phyloP scores from a whole-genome alignment of 2,888 invertebrate species.

The Celastrina argiolus region DNA sequence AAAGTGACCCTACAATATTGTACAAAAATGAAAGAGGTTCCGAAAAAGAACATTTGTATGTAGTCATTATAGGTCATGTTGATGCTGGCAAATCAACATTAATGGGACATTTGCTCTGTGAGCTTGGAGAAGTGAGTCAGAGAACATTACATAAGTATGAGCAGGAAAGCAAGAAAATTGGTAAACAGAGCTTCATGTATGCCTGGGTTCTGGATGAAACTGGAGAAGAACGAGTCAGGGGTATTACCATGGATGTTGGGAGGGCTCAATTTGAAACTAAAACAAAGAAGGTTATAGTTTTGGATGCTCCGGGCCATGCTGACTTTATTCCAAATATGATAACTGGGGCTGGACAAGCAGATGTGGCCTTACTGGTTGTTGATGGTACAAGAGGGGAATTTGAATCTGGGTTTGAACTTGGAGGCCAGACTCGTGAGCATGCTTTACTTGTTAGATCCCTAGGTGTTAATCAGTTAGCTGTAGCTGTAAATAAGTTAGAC shows the following conservation, averaged over 20 bases:
- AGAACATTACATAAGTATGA: constrained; percentile 97
- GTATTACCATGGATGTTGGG: constrained; percentile 99
- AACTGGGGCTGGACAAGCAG: constrained; percentile 98
- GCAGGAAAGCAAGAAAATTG: constrained; percentile 96
- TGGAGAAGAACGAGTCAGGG: constrained; percentile 96
- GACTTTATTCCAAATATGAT: constrained; percentile 99
- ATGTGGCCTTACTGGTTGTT: constrained; percentile 96
- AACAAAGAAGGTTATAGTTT: constrained; percentile 86
- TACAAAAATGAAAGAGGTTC: constrained; percentile 86
- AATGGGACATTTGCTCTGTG: constrained; percentile 96
- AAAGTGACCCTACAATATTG: constrained; percentile 77
- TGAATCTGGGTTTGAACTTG: constrained; percentile 98
- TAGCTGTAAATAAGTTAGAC: constrained; percentile 98
- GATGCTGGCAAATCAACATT: constrained; percentile 98
- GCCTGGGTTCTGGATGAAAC: constrained; percentile 99
- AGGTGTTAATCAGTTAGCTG: constrained; percentile 95
- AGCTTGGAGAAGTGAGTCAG: constrained; percentile 91
- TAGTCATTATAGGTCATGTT: constrained; percentile 97
- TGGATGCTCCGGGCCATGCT: constrained; percentile 99
- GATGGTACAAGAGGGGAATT: constrained; percentile 98
- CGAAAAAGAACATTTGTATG: constrained; percentile 92
- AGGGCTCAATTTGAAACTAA: constrained; percentile 94
- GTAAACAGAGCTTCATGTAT: constrained; percentile 98
- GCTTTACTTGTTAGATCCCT: constrained; percentile 91
- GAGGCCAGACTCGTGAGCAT: constrained; percentile 98